Evolutionary conservation across 1,140 invertebrate species (phyloP).

Genomic region (Zaprionus capensis): DNA sequence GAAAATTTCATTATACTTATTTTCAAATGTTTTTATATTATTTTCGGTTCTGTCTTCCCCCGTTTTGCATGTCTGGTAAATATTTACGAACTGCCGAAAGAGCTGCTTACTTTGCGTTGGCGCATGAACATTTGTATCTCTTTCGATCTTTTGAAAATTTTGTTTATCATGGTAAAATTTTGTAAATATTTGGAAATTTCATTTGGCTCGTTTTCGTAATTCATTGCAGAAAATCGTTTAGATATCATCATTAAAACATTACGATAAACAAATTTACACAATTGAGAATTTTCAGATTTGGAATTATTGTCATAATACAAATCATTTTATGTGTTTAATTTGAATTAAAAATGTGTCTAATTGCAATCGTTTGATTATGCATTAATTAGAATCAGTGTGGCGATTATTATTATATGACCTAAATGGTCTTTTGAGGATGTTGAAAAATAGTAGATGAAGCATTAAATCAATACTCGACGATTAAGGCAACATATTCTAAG

Average conservation of each 20-base stretch:
- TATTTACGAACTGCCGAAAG: not conserved
- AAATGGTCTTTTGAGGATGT: no score
- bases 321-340: no score
- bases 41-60: not conserved
- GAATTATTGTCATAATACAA: not conserved
- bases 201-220: not conserved
- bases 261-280: not conserved
- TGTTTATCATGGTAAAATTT: not conserved
- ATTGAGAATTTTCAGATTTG: not conserved
- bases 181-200: constrained; percentile 8
- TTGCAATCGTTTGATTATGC: no score
- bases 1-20: not conserved
- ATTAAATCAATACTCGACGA: no score
- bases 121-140: not conserved
- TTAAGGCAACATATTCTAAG: no score
- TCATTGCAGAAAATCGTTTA: not conserved
- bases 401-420: no score
- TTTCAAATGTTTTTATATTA: not conserved
- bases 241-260: not conserved
- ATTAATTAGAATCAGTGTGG: no score
- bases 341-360: no score
- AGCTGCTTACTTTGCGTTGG: constrained; percentile 1
- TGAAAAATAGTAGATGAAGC: no score
- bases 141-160: not conserved
- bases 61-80: not conserved